Percentiles rank a stretch among this genome's conserved stretches.
phyloP scores from a whole-genome alignment of 2,797 vertebrate genomes.

The Heterohyrax brucei region DNA sequence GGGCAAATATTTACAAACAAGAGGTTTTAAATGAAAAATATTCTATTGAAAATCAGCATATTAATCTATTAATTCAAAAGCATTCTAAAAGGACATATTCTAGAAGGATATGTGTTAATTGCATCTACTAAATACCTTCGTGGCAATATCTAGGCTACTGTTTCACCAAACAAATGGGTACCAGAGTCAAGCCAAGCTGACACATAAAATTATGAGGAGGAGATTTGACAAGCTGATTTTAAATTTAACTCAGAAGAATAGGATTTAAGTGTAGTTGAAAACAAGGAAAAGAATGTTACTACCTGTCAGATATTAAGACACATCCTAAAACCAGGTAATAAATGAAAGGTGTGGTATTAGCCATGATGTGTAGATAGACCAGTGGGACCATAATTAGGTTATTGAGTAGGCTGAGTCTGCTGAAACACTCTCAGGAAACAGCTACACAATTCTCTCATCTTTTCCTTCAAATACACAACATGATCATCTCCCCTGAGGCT shows the following conservation, averaged over 20 bases:
- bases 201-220: background rate
- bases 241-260: constrained; percentile 32
- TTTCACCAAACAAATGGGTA: no score
- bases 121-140: no score
- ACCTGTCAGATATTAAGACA: background rate
- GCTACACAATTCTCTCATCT: background rate
- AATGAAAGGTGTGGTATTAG: constrained; percentile 45
- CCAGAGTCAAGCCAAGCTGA: no score
- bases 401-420: background rate
- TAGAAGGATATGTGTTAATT: background rate
- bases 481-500: background rate
- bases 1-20: constrained; percentile 48
- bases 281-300: background rate
- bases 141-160: no score
- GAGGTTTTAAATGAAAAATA: background rate
- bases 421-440: background rate
- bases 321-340: background rate
- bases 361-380: background rate
- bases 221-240: constrained; percentile 24
- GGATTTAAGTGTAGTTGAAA: background rate
- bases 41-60: constrained; percentile 39
- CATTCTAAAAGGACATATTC: constrained; percentile 5
- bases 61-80: constrained; percentile 62
- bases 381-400: background rate
- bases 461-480: background rate